Base-by-base conservation (phyloP, 2,797 vertebrate genomes). In the Megaceryle alcyon region DNA sequence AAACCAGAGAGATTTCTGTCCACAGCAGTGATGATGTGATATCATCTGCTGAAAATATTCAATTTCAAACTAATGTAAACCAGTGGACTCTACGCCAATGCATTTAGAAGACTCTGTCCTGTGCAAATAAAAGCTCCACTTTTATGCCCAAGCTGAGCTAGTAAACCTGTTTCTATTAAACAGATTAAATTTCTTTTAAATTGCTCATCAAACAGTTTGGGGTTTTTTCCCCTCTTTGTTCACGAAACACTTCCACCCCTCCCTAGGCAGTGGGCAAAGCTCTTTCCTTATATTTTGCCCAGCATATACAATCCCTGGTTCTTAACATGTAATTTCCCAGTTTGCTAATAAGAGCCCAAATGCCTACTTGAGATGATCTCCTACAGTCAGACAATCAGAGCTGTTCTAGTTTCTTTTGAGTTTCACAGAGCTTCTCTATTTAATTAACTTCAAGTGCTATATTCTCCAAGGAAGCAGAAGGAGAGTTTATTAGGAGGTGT, bases 361-460 rank as follows among this genome's bases (percentile, higher is more conserved):
- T 43, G 63, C 49, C 82, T 92, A 23, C 88, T 81, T 68, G 80
- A 96, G 92, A 84, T 23, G 59, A 91, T 85, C 76, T 95, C 92
- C 92, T 78, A 63, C 71, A 69, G 90, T 82, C 90, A 94, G 93
- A 86, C 84, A 94, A 94, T 92, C 95, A 94, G 94, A 61, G 77
- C 76, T 87, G 82, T 68, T 95, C 92, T 53, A 63, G 64, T 96
- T 96, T 87, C 92, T 95, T 86, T 91, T 68, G 81, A 92, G 82
- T 86, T 94, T 93, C 86, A 82, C 61, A 86, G 54, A 78, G 90
- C 72, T 87, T 92, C 82, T 94, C 93, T 94, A 91, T 92, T 96
- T 97, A 97, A 97, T 97, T 96, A 96, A 96, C 86, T 95, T 91
- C 81, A 88, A 96, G 96, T 90, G 88, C 56, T 88, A 39, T 49